Evolutionary conservation across 2,113 vertebrate species (phyloP).

Genomic region (Burhinus oedicnemus): DNA sequence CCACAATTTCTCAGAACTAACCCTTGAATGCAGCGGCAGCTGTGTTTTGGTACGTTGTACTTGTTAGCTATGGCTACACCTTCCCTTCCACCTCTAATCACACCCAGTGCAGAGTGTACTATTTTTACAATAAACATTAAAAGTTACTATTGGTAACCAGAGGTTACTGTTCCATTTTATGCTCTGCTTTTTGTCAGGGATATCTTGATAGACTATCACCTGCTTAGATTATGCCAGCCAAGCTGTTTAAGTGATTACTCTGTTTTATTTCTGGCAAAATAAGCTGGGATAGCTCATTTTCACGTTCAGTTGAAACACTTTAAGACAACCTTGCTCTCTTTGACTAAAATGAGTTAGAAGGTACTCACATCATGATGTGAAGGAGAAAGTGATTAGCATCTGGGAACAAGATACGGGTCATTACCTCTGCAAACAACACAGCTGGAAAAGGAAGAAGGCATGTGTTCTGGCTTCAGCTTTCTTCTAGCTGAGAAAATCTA

Average conservation of each 20-base stretch:
- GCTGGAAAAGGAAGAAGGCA: not conserved
- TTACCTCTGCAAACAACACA: conserved; percentile 28
- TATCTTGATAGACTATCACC: not conserved
- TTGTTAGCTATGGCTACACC: not conserved
- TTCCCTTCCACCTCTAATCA: not conserved
- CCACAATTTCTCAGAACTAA: not conserved
- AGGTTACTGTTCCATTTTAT: not conserved
- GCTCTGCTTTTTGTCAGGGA: not conserved
- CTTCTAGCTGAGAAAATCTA: not conserved
- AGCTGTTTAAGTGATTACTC: not conserved
- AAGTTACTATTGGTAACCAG: not conserved
- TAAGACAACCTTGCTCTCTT: not conserved
- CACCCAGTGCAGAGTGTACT: not conserved
- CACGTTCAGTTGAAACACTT: not conserved
- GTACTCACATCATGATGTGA: not conserved
- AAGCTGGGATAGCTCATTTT: not conserved
- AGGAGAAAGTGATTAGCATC: conserved; percentile 35
- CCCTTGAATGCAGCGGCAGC: not conserved
- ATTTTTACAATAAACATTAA: not conserved
- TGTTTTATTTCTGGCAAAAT: not conserved
- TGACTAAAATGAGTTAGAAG: not conserved
- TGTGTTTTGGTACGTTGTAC: not conserved
- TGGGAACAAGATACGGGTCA: not conserved
- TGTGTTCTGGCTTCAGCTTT: conserved; percentile 8
- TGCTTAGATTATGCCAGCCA: not conserved